These are phyloP conservation scores for Myrmecobius fasciatus DNA, from an alignment of 2,113 vertebrate genomes.

Conservation along the genomic window DNA sequence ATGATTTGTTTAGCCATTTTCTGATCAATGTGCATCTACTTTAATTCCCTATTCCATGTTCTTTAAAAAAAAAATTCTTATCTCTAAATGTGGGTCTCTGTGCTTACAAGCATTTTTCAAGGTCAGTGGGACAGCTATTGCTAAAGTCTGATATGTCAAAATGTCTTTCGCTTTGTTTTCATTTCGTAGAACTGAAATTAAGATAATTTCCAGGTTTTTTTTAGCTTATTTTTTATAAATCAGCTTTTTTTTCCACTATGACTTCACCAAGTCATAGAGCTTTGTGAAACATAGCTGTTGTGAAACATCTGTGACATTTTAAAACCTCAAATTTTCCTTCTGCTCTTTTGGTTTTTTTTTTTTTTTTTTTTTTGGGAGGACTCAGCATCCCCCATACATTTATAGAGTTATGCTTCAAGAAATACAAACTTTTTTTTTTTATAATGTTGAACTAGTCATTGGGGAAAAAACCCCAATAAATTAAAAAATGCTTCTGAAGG, in stretches of 20 bases:
- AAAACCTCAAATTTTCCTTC: background rate
- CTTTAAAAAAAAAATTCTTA: background rate
- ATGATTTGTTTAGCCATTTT: background rate
- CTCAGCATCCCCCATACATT: background rate
- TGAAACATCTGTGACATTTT: background rate
- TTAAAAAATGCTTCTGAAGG: background rate
- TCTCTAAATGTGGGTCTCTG: background rate
- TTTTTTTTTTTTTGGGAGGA: background rate
- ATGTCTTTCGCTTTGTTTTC: background rate
- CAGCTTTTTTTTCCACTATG: too few species aligned
- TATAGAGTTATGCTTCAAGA: background rate
- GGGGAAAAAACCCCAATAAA: background rate
- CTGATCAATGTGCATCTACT: background rate
- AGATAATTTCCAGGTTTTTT: background rate
- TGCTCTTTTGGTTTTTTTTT: background rate
- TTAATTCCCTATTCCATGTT: background rate
- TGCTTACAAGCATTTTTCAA: background rate
- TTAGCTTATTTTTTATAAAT: background rate
- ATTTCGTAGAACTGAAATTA: background rate
- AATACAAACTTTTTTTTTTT: background rate
- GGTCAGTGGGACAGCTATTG: background rate
- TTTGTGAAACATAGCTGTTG: too few species aligned
- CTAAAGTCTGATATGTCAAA: background rate
- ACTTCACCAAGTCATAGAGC: background rate
- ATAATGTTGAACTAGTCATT: background rate